Evolutionary conservation across 2,888 invertebrate species (phyloP).

Genomic region (Spodoptera picta): DNA sequence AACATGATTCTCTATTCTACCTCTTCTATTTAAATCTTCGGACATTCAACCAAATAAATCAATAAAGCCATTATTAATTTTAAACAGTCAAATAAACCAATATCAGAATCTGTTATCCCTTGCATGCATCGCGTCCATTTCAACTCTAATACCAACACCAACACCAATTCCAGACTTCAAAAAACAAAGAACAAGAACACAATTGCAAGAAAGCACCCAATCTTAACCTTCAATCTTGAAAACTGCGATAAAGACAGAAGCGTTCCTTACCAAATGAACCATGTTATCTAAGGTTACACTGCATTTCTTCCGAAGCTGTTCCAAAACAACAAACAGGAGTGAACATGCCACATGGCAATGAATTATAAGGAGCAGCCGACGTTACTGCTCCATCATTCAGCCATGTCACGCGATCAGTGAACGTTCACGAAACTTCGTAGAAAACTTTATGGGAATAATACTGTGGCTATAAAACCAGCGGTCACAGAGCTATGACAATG

Average conservation of each 20-base stretch:
- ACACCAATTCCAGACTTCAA: neutral
- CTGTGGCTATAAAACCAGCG: slow-evolving; percentile 27
- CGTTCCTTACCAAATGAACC: too few relatives aligned
- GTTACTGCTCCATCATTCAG: slow-evolving; percentile 47
- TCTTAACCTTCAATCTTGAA: slow-evolving; percentile 33
- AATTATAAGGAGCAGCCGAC: slow-evolving; percentile 59
- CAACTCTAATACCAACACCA: neutral
- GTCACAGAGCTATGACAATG: slow-evolving; percentile 7
- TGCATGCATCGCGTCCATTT: too few relatives aligned
- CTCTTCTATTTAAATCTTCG: too few relatives aligned
- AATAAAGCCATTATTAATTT: too few relatives aligned
- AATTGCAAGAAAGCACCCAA: slow-evolving; percentile 2
- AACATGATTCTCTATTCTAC: too few relatives aligned
- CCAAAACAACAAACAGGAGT: slow-evolving; percentile 56
- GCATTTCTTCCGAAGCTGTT: slow-evolving; percentile 29
- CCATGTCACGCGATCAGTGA: slow-evolving; percentile 55
- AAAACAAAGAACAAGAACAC: neutral
- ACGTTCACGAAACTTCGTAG: slow-evolving; percentile 42
- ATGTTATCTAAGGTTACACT: slow-evolving; percentile 4
- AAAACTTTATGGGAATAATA: slow-evolving; percentile 20
- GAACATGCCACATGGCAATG: slow-evolving; percentile 59
- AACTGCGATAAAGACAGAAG: slow-evolving; percentile 19
- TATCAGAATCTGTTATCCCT: too few relatives aligned
- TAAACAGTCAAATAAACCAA: too few relatives aligned
- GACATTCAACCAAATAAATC: too few relatives aligned